phyloP scores from a whole-genome alignment of 2,888 invertebrate genomes.

The Dorcus hopei region DNA sequence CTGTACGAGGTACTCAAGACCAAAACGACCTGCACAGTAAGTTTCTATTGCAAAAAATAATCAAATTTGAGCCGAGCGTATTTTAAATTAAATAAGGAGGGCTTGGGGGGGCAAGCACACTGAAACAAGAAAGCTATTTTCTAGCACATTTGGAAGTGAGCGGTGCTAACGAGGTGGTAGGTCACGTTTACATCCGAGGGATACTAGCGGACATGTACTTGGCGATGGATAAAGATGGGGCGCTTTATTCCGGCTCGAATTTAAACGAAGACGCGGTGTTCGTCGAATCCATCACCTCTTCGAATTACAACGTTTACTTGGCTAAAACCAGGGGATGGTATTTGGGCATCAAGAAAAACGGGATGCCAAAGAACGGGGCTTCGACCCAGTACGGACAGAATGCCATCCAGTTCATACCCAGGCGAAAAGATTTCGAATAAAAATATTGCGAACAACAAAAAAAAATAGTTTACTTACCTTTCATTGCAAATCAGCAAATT shows the following conservation, averaged over 20 bases:
- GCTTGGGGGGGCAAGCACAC: too few species aligned
- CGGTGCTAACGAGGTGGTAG: slow-evolving; percentile 46
- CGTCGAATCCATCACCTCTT: slow-evolving; percentile 48
- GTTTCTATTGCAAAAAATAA: slow-evolving; percentile 18
- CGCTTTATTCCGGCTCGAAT: slow-evolving; percentile 51
- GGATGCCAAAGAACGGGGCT: slow-evolving; percentile 52
- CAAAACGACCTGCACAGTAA: slow-evolving; percentile 55
- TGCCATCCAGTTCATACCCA: slow-evolving; percentile 54
- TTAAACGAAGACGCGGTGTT: slow-evolving; percentile 48
- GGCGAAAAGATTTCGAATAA: slow-evolving; percentile 14
- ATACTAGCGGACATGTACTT: slow-evolving; percentile 50
- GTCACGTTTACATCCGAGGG: slow-evolving; percentile 52
- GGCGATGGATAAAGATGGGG: slow-evolving; percentile 54
- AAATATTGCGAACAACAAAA: neutral
- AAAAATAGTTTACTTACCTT: too few species aligned
- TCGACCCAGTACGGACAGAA: slow-evolving; percentile 55
- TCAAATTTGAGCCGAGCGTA: neutral
- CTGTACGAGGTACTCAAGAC: slow-evolving; percentile 52
- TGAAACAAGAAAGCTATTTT: slow-evolving; percentile 23
- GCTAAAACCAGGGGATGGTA: slow-evolving; percentile 54
- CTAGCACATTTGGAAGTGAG: slow-evolving; percentile 51
- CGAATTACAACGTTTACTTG: slow-evolving; percentile 52
- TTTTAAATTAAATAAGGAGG: neutral
- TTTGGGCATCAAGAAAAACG: slow-evolving; percentile 56
- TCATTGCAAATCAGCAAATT: too few species aligned